Percentiles rank a stretch among this genome's conserved stretches.
These are phyloP conservation scores for Paratrypauchen microcephalus DNA, from an alignment of 2,797 vertebrate genomes.

Conservation along the genomic window DNA sequence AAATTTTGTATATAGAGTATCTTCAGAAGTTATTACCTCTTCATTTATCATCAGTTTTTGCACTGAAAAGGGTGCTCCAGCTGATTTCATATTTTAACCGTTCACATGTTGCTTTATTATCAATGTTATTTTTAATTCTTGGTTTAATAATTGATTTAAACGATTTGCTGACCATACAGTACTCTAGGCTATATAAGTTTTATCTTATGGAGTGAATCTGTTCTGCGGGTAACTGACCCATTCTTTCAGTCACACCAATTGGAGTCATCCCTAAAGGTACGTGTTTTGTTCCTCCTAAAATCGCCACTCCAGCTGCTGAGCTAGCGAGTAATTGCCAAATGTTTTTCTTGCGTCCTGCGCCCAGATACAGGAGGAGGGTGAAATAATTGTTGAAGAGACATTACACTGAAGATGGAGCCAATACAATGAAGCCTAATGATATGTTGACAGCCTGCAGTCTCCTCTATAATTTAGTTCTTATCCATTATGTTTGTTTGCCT, in stretches of 20 bases:
- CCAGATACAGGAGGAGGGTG: background rate
- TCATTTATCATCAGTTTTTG: too few species aligned
- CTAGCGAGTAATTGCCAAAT: constrained; percentile 6
- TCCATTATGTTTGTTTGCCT: constrained; percentile 42
- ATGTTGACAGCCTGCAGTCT: constrained; percentile 37
- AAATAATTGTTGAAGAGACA: constrained; percentile 9
- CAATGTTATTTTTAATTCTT: background rate
- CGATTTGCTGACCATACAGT: background rate
- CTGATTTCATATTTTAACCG: too few species aligned
- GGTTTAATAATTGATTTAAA: background rate
- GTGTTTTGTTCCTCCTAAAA: constrained; percentile 1
- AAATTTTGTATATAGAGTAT: too few species aligned
- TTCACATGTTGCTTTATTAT: background rate
- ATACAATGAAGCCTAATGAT: constrained; percentile 31
- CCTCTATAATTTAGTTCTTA: constrained; percentile 48
- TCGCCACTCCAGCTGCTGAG: constrained; percentile 5
- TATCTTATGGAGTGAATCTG: background rate
- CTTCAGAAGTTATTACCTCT: too few species aligned
- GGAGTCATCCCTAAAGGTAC: background rate
- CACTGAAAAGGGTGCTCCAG: too few species aligned
- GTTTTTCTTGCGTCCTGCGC: constrained; percentile 1
- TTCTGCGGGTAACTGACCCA: background rate
- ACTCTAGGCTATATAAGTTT: background rate
- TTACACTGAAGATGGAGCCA: constrained; percentile 26
- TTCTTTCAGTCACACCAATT: background rate